phyloP scores from a whole-genome alignment of 2,888 invertebrate genomes.

The Amiota minor region DNA sequence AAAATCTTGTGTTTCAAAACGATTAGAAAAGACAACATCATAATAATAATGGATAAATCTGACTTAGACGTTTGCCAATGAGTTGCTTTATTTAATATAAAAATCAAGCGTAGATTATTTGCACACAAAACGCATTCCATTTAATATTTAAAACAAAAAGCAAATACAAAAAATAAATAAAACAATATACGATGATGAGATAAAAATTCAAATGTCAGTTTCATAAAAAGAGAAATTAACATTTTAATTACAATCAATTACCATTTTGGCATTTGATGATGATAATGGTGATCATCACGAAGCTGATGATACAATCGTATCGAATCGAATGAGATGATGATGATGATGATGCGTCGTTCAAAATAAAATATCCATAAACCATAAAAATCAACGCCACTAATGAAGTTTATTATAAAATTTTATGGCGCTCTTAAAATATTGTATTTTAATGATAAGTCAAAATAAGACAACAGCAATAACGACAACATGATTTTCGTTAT shows the following conservation, averaged over 20 bases:
- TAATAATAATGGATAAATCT: background rate
- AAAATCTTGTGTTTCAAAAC: too few species aligned
- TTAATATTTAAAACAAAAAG: background rate
- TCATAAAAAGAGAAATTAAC: slow-evolving; percentile 26
- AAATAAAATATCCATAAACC: slow-evolving; percentile 28
- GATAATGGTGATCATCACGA: too few species aligned
- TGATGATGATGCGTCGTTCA: background rate
- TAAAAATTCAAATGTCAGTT: background rate
- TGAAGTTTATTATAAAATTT: slow-evolving; percentile 67
- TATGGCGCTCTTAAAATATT: slow-evolving; percentile 63
- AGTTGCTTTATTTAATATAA: background rate
- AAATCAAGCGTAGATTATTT: background rate
- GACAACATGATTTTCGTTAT: slow-evolving; percentile 32
- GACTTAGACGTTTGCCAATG: background rate
- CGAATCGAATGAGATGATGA: too few species aligned
- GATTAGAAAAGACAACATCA: too few species aligned
- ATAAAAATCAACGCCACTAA: slow-evolving; percentile 51
- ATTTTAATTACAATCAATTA: slow-evolving; percentile 33
- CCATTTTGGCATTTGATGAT: slow-evolving; percentile 19
- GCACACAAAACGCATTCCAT: background rate
- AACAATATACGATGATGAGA: background rate
- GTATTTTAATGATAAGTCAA: slow-evolving; percentile 63
- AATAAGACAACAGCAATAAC: slow-evolving; percentile 35
- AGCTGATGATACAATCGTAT: too few species aligned
- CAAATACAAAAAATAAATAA: background rate